Conservation (phyloP, 2,888 invertebrate species). For the Dicyrtoma fusca region DNA sequence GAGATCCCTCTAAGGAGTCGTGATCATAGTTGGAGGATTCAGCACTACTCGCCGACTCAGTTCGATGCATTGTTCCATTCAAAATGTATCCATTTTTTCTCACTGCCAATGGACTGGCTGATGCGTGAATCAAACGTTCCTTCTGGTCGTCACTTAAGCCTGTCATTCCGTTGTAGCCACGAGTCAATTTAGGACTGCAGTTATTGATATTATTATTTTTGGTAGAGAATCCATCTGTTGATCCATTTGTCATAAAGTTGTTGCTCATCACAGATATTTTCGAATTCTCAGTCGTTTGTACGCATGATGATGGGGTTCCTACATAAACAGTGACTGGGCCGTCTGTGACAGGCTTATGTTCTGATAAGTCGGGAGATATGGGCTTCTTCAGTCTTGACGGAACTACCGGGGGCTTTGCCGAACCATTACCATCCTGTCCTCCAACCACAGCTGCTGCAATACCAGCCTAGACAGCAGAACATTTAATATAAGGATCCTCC, state of each 20-base stretch:
- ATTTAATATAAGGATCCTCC: neutral
- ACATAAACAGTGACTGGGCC: slow-evolving; percentile 33
- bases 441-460: neutral
- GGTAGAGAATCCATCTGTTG: slow-evolving; percentile 19
- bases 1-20: slow-evolving; percentile 28
- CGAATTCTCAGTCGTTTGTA: slow-evolving; percentile 37
- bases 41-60: slow-evolving; percentile 17
- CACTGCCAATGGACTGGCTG: slow-evolving; percentile 26
- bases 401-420: slow-evolving; percentile 21
- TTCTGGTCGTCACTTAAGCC: slow-evolving; percentile 16
- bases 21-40: slow-evolving; percentile 30
- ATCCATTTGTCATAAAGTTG: slow-evolving; percentile 22
- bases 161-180: slow-evolving; percentile 28
- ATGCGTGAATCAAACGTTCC: slow-evolving; percentile 7
- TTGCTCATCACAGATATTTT: slow-evolving; percentile 31
- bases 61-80: slow-evolving; percentile 25
- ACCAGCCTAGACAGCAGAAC: neutral
- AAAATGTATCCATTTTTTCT: slow-evolving; percentile 33
- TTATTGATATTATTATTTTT: slow-evolving; percentile 13
- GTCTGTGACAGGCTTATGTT: neutral
- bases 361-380: slow-evolving; percentile 5
- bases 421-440: slow-evolving; percentile 3
- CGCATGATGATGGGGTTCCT: neutral
- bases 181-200: slow-evolving; percentile 36
- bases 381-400: slow-evolving; percentile 39